Base-by-base conservation (phyloP, 1,140 invertebrate species). In the Euschistus heros region DNA sequence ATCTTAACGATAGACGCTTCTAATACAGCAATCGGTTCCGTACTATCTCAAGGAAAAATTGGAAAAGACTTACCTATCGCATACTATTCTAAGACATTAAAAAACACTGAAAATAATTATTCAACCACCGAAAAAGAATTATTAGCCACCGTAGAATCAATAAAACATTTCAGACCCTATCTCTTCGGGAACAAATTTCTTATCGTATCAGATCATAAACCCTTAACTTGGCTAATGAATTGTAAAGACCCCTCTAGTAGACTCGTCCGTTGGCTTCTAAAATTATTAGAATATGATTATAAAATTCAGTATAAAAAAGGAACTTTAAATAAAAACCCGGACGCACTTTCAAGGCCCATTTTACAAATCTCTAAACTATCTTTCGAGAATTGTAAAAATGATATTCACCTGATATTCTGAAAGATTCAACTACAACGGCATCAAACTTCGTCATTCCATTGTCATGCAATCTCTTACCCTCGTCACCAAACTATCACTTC, bases 1-100 rank as follows among this genome's bases (percentile, higher is more conserved):
- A 82, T 80, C 78, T 81, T 81, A 42, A 81, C 76, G 68, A 82
- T 82, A 33, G 80, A 82, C 17, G 79, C 68, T 77, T 76, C 65
- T 77, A 80, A 55, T 76, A 74, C 37, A 79, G 80, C 8, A 76
- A 77, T 70, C n/a, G n/a, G n/a, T n/a, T n/a, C n/a, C n/a, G n/a
- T n/a, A n/a, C n/a, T n/a, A n/a, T n/a, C n/a, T n/a, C n/a, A n/a
- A n/a, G n/a, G n/a, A n/a, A n/a, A n/a, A n/a, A n/a, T n/a, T n/a
- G n/a, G n/a, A n/a, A n/a, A 78, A 73, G 67, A 80, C 71, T 74
- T 8, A 71, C 74, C 75, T 5, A 67, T 75, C 42, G 71, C 70
- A 2, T 75, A 71, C 66, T 71, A 71, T 1, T 67, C 55, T 77
- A 74, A 75, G 55, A 72, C 70, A 14, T 67, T 79, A 57, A 75